A percentile compares a stretch with the other conserved stretches of the same genome.
phyloP scores from a whole-genome alignment of 2,797 vertebrate species.

The Valencia hispanica region DNA sequence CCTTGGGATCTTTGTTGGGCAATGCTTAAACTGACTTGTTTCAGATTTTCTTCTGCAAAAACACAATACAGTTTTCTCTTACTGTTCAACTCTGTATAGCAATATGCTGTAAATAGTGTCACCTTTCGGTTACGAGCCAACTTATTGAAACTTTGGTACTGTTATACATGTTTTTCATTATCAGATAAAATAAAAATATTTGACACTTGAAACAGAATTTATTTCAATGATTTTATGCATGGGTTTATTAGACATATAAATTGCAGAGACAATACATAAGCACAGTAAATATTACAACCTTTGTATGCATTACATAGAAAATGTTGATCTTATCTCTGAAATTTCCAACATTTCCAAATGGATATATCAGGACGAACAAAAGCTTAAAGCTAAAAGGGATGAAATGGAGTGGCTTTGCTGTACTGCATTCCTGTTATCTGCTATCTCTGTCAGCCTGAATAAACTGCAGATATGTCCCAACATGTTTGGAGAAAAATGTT shows the following conservation, averaged over 20 bases:
- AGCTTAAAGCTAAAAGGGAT: not conserved
- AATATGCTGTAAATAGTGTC: slow-evolving; percentile 22
- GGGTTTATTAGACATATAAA: not conserved
- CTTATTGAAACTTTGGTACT: not conserved
- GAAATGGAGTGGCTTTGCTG: not conserved
- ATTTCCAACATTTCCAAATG: not conserved
- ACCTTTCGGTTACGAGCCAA: slow-evolving; percentile 12
- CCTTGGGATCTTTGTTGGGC: slow-evolving; percentile 76
- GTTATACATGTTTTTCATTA: not conserved
- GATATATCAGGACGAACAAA: not conserved
- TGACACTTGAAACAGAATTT: no score
- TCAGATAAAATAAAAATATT: not conserved
- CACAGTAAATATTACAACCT: not conserved
- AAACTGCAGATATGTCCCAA: not conserved
- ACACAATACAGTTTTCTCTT: no score
- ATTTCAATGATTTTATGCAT: not conserved
- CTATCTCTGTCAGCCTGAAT: not conserved
- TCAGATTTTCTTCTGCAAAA: no score
- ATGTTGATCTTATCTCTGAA: not conserved
- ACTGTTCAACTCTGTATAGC: slow-evolving; percentile 34
- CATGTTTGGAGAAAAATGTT: not conserved
- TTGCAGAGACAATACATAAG: not conserved
- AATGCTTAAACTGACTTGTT: slow-evolving; percentile 70
- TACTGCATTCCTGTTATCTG: not conserved
- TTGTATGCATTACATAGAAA: not conserved